phyloP scores from a whole-genome alignment of 1,140 invertebrate genomes.

The Kradibia gibbosae region DNA sequence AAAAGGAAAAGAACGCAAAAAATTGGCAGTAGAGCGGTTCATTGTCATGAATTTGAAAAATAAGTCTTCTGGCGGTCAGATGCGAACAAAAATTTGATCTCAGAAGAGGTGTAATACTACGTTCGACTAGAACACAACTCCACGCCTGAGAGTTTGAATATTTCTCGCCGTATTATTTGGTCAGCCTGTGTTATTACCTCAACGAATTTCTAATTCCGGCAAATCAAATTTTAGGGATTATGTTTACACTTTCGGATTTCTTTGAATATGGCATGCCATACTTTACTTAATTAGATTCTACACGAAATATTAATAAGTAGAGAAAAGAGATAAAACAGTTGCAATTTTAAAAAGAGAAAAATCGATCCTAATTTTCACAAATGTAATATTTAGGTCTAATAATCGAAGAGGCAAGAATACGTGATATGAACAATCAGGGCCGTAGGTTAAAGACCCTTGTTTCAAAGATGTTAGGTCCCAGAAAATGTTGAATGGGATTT shows the following conservation, averaged over 20 bases:
- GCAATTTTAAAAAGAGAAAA: not conserved
- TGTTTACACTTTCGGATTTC: too few species aligned
- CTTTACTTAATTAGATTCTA: too few species aligned
- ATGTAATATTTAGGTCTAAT: not conserved
- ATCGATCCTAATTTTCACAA: not conserved
- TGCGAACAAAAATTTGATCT: not conserved
- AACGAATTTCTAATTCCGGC: too few species aligned
- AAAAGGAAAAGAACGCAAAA: not conserved
- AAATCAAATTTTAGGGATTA: too few species aligned
- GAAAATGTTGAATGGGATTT: constrained; percentile 27
- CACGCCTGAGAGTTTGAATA: not conserved
- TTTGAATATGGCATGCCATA: too few species aligned
- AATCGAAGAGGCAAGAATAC: not conserved
- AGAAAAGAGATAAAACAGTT: too few species aligned
- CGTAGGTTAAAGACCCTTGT: too few species aligned
- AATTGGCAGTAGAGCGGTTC: too few species aligned
- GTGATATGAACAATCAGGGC: not conserved
- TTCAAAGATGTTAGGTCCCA: not conserved
- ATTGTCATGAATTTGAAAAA: constrained; percentile 1
- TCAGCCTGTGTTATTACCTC: not conserved
- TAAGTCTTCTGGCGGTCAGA: not conserved
- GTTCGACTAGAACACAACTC: not conserved
- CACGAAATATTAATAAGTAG: too few species aligned
- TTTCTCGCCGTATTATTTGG: not conserved
- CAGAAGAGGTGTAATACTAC: not conserved